These are phyloP conservation scores for Phylloscopus whistleri DNA, from an alignment of 2,113 vertebrate genomes.

Conservation along the genomic window DNA sequence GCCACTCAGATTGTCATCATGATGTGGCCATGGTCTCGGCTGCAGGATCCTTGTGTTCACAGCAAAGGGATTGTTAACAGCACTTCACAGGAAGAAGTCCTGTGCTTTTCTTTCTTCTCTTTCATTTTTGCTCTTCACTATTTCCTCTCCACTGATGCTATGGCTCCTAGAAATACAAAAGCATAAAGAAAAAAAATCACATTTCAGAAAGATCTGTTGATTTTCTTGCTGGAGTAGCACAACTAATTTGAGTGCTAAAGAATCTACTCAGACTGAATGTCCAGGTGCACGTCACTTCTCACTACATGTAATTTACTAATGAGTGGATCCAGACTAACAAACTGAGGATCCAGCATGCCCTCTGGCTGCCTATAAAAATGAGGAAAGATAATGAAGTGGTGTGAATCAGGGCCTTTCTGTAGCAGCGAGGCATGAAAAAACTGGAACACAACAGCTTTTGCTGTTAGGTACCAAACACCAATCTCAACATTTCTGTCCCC, in stretches of 20 bases:
- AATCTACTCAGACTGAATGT: neutral
- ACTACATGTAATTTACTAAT: neutral
- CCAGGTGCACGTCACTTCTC: conserved; percentile 22
- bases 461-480: conserved; percentile 26
- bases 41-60: neutral
- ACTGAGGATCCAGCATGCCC: conserved; percentile 39
- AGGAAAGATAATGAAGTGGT: conserved; percentile 31
- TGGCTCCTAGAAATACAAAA: neutral
- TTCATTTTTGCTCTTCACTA: neutral
- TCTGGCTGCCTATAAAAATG: conserved; percentile 47
- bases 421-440: conserved; percentile 6
- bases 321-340: conserved; percentile 51
- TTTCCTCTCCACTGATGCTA: neutral
- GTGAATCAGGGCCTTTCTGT: conserved; percentile 32
- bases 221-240: neutral
- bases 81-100: neutral
- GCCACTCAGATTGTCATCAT: neutral
- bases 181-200: neutral
- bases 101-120: neutral
- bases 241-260: neutral
- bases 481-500: neutral
- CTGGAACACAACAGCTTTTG: neutral
- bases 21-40: neutral
- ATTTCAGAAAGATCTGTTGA: neutral
- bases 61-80: neutral